Evolutionary conservation across 2,113 vertebrate genomes (phyloP).

Genomic region (Hippocampus comes): DNA sequence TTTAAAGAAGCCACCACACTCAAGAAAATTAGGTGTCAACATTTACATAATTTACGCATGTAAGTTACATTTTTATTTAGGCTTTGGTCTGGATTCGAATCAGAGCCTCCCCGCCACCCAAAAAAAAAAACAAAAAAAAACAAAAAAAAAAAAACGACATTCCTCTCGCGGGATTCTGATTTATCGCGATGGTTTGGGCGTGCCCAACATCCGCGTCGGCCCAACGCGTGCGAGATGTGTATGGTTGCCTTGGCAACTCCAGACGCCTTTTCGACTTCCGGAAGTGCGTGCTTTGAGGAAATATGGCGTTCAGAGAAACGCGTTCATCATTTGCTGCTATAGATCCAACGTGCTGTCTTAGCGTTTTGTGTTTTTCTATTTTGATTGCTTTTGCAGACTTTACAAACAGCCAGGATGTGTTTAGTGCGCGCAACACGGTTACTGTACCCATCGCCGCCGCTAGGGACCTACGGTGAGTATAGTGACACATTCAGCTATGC

Average conservation of each 20-base stretch:
- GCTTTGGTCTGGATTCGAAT: no score
- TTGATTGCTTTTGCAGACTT: constrained; percentile 16
- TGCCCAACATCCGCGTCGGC: no score
- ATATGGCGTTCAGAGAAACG: constrained; percentile 63
- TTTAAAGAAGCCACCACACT: no score
- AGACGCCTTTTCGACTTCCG: constrained; percentile 56
- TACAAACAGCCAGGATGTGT: constrained; percentile 43
- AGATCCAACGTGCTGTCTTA: constrained; percentile 5
- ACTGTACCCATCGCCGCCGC: constrained; percentile 51
- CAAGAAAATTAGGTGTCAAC: no score
- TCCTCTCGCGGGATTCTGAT: no score
- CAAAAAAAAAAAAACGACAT: no score
- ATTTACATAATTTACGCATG: no score
- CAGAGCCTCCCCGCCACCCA: no score
- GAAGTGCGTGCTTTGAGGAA: constrained; percentile 71
- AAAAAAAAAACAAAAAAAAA: no score
- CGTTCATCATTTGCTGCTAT: constrained; percentile 5
- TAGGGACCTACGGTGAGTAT: constrained; percentile 67
- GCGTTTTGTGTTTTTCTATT: neutral
- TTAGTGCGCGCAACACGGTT: constrained; percentile 57
- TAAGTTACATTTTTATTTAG: no score
- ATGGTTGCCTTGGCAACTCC: constrained; percentile 66
- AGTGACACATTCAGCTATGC: neutral
- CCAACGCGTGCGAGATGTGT: neutral
- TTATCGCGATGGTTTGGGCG: no score